Evolutionary conservation across 2,888 invertebrate species (phyloP).

Genomic region (Gymnoscelis rufifasciata): DNA sequence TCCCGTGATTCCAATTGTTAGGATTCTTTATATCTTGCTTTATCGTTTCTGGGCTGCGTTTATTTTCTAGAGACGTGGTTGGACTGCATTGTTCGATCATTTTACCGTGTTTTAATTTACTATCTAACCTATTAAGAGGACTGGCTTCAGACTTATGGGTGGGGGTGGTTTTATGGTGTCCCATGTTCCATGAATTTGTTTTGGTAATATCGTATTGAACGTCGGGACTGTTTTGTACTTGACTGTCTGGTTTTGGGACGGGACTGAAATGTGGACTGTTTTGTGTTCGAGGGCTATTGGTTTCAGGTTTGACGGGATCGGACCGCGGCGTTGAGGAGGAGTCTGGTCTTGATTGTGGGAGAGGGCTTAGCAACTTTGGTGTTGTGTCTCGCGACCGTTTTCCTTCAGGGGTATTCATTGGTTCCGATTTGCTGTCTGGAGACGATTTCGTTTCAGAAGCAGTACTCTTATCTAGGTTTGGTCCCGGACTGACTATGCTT

Average conservation of each 20-base stretch:
- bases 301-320: conserved; percentile 53
- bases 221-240: conserved; percentile 69
- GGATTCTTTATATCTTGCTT: conserved; percentile 68
- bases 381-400: conserved; percentile 48
- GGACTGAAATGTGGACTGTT: conserved; percentile 67
- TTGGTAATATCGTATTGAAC: conserved; percentile 55
- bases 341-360: conserved; percentile 62
- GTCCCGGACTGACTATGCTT: conserved; percentile 48
- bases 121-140: conserved; percentile 67
- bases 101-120: conserved; percentile 66
- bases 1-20: conserved; percentile 66
- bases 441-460: conserved; percentile 42
- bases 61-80: conserved; percentile 67
- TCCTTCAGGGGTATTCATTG: conserved; percentile 32
- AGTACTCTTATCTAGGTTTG: conserved; percentile 35
- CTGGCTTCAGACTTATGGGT: conserved; percentile 71
- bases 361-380: conserved; percentile 61
- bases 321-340: conserved; percentile 69
- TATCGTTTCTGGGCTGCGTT: conserved; percentile 65
- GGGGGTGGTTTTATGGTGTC: conserved; percentile 66
- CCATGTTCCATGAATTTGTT: conserved; percentile 63
- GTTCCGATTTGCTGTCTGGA: conserved; percentile 50
- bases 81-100: conserved; percentile 71
- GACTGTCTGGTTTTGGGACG: conserved; percentile 68
- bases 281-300: conserved; percentile 43